Conservation (phyloP, 2,797 vertebrate genomes). For the Chanos chanos region DNA sequence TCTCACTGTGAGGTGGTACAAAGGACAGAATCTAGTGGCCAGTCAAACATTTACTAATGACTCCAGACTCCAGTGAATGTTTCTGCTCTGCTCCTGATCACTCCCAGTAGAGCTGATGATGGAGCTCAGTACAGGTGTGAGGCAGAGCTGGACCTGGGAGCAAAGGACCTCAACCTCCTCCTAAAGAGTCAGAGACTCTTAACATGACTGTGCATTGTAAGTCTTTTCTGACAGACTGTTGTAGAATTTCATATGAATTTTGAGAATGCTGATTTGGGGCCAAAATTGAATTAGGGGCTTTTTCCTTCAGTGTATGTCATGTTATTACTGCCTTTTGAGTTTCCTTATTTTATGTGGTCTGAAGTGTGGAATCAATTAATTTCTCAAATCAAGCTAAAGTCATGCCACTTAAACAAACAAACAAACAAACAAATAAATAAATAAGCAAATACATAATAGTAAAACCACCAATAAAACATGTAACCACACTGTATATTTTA, state of each 20-base stretch:
- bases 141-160: slow-evolving; percentile 56
- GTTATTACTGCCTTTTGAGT: neutral
- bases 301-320: neutral
- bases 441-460: too few species aligned
- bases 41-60: fast-evolving
- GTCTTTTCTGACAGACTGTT: slow-evolving; percentile 46
- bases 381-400: too few species aligned
- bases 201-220: slow-evolving; percentile 56
- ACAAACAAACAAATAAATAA: too few species aligned
- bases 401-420: too few species aligned
- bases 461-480: too few species aligned
- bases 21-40: neutral
- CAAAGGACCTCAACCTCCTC: slow-evolving; percentile 43
- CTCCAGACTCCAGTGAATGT: neutral
- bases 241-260: neutral
- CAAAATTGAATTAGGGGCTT: neutral
- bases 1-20: slow-evolving; percentile 59
- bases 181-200: slow-evolving; percentile 30
- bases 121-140: slow-evolving; percentile 54
- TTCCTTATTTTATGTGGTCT: too few species aligned
- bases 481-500: too few species aligned
- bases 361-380: too few species aligned
- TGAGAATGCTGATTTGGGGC: neutral
- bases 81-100: slow-evolving; percentile 3
- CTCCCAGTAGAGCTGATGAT: slow-evolving; percentile 37